These are phyloP conservation scores for Onychomys leucogaster DNA, from an alignment of 2,797 vertebrate species.

Conservation along the genomic window DNA sequence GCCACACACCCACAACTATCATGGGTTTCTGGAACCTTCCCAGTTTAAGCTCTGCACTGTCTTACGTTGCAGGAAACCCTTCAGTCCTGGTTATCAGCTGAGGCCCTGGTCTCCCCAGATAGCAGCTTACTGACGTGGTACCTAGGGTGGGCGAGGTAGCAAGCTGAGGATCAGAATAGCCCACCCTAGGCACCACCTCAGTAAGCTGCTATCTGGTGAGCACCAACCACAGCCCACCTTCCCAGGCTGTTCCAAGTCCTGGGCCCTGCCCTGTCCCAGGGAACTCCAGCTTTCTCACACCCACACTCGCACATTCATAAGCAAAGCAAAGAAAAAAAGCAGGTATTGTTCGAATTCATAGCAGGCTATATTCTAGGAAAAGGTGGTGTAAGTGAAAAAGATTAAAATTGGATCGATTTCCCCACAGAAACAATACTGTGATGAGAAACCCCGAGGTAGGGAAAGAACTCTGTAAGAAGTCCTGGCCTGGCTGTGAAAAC, in stretches of 20 bases:
- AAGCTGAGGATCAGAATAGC: neutral
- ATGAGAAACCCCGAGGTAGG: slow-evolving; percentile 53
- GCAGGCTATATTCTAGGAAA: slow-evolving; percentile 81
- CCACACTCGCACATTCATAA: slow-evolving; percentile 62
- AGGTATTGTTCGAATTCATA: slow-evolving; percentile 78
- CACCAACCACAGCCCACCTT: neutral
- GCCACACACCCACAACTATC: neutral
- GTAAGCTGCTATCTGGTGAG: no score
- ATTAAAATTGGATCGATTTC: slow-evolving; percentile 73
- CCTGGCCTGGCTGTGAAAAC: neutral
- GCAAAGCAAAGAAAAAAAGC: neutral
- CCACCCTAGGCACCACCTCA: no score
- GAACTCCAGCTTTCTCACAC: slow-evolving; percentile 74
- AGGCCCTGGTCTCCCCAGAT: neutral
- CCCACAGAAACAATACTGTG: slow-evolving; percentile 71
- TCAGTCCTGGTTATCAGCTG: neutral
- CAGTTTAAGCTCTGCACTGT: neutral
- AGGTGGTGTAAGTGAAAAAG: slow-evolving; percentile 72
- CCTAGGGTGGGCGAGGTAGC: neutral
- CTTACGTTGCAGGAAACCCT: neutral
- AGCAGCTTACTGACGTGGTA: neutral
- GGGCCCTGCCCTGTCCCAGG: neutral
- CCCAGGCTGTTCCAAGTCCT: neutral
- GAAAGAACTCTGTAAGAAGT: slow-evolving; percentile 12
- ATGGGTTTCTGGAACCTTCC: slow-evolving; percentile 53